Evolutionary conservation across 2,113 vertebrate species (phyloP).

Genomic region (Plotosus lineatus): DNA sequence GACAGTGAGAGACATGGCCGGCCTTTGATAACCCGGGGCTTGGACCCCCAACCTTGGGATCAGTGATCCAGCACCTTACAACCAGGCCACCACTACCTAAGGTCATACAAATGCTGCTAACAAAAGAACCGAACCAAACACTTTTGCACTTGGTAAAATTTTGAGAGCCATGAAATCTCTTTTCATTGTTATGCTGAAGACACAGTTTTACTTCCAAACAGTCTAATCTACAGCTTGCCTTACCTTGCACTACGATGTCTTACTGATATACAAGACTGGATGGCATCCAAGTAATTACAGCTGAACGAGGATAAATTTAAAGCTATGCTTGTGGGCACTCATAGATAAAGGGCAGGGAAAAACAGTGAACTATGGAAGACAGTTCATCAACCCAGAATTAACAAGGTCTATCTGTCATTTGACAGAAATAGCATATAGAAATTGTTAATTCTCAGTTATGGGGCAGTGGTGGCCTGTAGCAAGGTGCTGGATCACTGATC

Average conservation of each 20-base stretch:
- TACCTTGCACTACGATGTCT: background rate
- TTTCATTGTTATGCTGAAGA: constrained; percentile 21
- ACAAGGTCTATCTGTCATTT: too few species aligned
- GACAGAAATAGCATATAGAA: too few species aligned
- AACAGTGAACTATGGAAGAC: background rate
- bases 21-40: too few species aligned
- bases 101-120: background rate
- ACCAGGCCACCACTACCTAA: too few species aligned
- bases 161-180: background rate
- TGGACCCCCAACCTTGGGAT: too few species aligned
- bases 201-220: background rate
- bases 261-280: constrained; percentile 23
- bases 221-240: constrained; percentile 9
- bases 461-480: too few species aligned
- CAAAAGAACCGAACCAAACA: background rate
- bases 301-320: constrained; percentile 1
- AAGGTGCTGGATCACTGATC: too few species aligned
- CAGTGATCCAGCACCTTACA: too few species aligned
- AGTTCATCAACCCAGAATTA: too few species aligned
- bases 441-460: too few species aligned
- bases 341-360: background rate
- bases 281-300: constrained; percentile 8
- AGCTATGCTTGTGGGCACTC: background rate
- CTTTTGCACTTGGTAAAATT: background rate
- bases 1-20: too few species aligned